Conservation (phyloP, 1,140 invertebrate genomes). For the Mizuhopecten yessoensis region DNA sequence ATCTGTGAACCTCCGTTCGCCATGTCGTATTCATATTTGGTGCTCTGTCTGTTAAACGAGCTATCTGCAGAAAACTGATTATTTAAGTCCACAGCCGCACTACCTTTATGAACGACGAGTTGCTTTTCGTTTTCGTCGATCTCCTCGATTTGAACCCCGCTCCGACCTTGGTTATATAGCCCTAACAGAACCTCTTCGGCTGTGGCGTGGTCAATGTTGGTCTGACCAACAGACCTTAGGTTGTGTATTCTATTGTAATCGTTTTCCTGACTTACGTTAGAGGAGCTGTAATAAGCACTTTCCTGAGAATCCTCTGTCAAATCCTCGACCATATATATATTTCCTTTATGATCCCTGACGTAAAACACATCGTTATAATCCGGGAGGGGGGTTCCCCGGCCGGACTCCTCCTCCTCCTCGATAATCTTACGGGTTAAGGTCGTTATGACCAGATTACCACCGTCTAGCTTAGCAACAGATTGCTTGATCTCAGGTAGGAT, state of each 20-base stretch:
- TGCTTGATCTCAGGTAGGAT: constrained; percentile 64
- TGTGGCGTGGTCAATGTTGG: constrained; percentile 53
- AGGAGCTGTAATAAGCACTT: constrained; percentile 59
- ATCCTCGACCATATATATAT: constrained; percentile 63
- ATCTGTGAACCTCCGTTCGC: background rate
- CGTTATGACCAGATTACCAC: constrained; percentile 63
- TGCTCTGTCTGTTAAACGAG: constrained; percentile 50
- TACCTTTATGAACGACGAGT: background rate
- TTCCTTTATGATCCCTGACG: constrained; percentile 60
- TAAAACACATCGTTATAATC: constrained; percentile 41
- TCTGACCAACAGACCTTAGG: constrained; percentile 51
- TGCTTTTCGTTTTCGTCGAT: constrained; percentile 50
- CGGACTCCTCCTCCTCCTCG: constrained; percentile 54
- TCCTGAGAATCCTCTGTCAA: constrained; percentile 61
- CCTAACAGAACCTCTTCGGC: constrained; percentile 63
- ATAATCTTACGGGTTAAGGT: constrained; percentile 61
- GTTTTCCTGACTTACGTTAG: constrained; percentile 45
- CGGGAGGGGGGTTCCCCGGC: background rate
- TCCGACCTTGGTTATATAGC: constrained; percentile 55
- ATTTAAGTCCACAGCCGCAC: background rate
- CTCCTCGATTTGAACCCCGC: constrained; percentile 54
- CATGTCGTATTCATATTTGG: constrained; percentile 52
- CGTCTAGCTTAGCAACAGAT: constrained; percentile 59
- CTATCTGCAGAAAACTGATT: constrained; percentile 48
- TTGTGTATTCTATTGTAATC: constrained; percentile 58